Evolutionary conservation across 1,140 invertebrate species (phyloP).

Genomic region (Mamestra configurata): DNA sequence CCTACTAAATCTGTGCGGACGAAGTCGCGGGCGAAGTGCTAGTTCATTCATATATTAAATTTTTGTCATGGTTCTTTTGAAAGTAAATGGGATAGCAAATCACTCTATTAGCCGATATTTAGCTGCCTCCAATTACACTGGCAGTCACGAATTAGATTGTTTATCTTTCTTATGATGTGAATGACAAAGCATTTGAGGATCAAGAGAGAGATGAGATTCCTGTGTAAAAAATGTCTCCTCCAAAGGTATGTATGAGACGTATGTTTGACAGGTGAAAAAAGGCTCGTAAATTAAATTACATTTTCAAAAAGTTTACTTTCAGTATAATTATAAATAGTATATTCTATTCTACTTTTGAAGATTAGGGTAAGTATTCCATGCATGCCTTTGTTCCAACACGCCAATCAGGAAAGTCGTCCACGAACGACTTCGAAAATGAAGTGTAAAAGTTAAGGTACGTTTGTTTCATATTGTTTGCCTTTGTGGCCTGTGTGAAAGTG

Average conservation of each 20-base stretch:
- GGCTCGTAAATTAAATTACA: too few species aligned
- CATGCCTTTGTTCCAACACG: not conserved
- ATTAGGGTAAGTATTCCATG: not conserved
- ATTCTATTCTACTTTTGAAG: too few species aligned
- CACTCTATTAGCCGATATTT: not conserved
- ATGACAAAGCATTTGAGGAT: too few species aligned
- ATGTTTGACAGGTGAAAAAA: too few species aligned
- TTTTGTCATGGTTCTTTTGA: not conserved
- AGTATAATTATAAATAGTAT: too few species aligned
- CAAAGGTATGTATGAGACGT: too few species aligned
- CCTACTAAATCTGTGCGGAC: too few species aligned
- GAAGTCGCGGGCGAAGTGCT: too few species aligned
- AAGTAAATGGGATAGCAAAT: not conserved
- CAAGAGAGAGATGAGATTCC: too few species aligned
- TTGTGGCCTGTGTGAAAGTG: conserved; percentile 1
- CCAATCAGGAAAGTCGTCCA: not conserved
- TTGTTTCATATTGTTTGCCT: conserved; percentile 5
- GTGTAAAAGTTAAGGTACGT: not conserved
- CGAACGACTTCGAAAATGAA: not conserved
- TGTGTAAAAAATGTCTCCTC: too few species aligned
- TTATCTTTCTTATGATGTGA: not conserved
- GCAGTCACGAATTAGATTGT: not conserved
- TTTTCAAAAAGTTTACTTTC: too few species aligned
- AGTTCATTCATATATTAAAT: not conserved
- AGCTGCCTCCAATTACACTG: not conserved